Percentiles rank a stretch among this genome's conserved stretches.
These are phyloP conservation scores for Epinotia ramella DNA, from an alignment of 2,888 invertebrate species.

Conservation along the genomic window DNA sequence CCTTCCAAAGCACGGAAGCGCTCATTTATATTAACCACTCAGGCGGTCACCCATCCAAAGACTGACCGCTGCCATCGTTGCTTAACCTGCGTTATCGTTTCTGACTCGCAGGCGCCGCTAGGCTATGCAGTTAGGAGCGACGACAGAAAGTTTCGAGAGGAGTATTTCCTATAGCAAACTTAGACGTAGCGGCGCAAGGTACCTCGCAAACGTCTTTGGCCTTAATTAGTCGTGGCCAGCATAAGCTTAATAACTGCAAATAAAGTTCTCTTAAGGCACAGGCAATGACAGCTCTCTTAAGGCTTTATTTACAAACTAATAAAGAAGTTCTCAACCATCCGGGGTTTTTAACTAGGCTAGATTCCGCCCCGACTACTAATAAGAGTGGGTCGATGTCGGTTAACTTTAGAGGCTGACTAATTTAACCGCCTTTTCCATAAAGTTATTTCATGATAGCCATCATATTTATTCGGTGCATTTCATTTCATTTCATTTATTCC, in stretches of 20 bases:
- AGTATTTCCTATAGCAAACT: not conserved
- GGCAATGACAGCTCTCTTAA: not conserved
- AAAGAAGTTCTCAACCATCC: not conserved
- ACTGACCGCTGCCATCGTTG: too few species aligned
- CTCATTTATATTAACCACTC: too few species aligned
- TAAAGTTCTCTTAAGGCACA: not conserved
- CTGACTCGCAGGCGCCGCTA: too few species aligned
- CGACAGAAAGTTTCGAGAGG: not conserved
- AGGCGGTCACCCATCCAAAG: too few species aligned
- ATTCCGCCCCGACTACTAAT: conserved; percentile 9
- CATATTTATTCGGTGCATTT: too few species aligned
- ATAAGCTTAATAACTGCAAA: conserved; percentile 6
- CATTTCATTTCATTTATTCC: too few species aligned
- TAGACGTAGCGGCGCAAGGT: not conserved
- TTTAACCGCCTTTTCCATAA: too few species aligned
- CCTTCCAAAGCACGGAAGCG: too few species aligned
- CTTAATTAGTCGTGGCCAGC: conserved; percentile 3
- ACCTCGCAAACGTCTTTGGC: not conserved
- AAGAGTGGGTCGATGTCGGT: not conserved
- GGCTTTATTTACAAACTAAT: not conserved
- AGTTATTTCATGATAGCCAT: too few species aligned
- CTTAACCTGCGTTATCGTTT: too few species aligned
- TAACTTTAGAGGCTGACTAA: not conserved
- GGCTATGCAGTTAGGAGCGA: not conserved
- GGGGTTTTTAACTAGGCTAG: conserved; percentile 3